These are phyloP conservation scores for Latheticus oryzae DNA, from an alignment of 2,888 invertebrate species.

Conservation along the genomic window DNA sequence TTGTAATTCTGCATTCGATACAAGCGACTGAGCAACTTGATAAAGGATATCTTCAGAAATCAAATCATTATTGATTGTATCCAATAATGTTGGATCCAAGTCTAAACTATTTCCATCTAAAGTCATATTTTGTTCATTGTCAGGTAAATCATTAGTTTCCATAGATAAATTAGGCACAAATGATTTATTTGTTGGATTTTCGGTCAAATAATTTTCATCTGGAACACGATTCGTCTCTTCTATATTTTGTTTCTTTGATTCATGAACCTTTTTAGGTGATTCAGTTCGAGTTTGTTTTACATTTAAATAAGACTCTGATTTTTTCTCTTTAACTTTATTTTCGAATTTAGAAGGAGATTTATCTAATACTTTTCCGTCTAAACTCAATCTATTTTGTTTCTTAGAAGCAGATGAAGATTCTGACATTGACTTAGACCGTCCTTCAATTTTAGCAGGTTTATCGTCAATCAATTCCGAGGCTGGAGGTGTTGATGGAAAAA, in stretches of 20 bases:
- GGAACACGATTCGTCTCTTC: too few relatives aligned
- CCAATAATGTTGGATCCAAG: constrained; percentile 71
- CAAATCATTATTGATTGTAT: constrained; percentile 73
- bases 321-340: constrained; percentile 9
- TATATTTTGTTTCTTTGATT: too few relatives aligned
- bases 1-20: constrained; percentile 75
- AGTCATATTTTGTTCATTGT: constrained; percentile 62
- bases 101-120: constrained; percentile 70
- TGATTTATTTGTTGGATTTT: constrained; percentile 47
- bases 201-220: constrained; percentile 59
- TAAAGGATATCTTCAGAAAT: constrained; percentile 78
- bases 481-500: constrained; percentile 45
- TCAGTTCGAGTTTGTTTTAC: constrained; percentile 31
- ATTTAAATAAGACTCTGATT: constrained; percentile 48
- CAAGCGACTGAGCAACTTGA: constrained; percentile 77
- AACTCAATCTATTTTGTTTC: constrained; percentile 53
- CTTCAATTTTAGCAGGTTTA: constrained; percentile 61
- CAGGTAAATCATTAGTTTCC: constrained; percentile 39
- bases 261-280: background rate
- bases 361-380: constrained; percentile 52
- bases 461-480: background rate
- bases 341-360: constrained; percentile 44
- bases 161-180: constrained; percentile 48
- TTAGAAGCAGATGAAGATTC: constrained; percentile 44
- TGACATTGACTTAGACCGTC: constrained; percentile 56